phyloP scores from a whole-genome alignment of 2,797 vertebrate genomes.

The Typhlichthys subterraneus region DNA sequence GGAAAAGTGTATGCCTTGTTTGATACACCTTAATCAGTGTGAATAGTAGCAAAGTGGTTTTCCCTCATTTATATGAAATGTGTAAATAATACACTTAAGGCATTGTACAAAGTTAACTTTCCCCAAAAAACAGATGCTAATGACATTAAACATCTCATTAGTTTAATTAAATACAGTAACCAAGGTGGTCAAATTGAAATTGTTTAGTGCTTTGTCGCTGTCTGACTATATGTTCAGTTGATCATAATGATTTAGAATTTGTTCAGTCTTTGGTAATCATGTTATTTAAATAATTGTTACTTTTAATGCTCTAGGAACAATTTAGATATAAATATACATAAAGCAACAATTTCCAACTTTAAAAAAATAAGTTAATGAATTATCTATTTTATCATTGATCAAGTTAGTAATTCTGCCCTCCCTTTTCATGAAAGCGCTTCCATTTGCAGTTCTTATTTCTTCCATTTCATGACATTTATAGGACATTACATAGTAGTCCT shows the following conservation, averaged over 20 bases:
- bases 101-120: slow-evolving; percentile 8
- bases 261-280: slow-evolving; percentile 4
- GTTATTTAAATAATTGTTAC: slow-evolving; percentile 1
- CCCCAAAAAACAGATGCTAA: slow-evolving; percentile 27
- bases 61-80: slow-evolving; percentile 10
- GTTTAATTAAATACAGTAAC: slow-evolving; percentile 33
- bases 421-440: too few species aligned
- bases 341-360: too few species aligned
- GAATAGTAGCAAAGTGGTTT: slow-evolving; percentile 29
- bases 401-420: too few species aligned
- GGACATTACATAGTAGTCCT: too few species aligned
- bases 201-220: slow-evolving; percentile 25
- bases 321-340: too few species aligned
- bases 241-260: slow-evolving; percentile 4
- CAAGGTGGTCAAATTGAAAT: slow-evolving; percentile 18
- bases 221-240: slow-evolving; percentile 8
- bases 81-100: slow-evolving; percentile 54
- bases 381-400: too few species aligned
- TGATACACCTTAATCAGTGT: slow-evolving; percentile 29
- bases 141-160: slow-evolving; percentile 26
- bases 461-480: too few species aligned
- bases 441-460: too few species aligned
- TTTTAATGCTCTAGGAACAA: too few species aligned
- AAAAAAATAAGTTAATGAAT: too few species aligned
- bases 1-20: slow-evolving; percentile 48